Base-by-base conservation (phyloP, 2,113 vertebrate genomes). In the Ellobius talpinus region DNA sequence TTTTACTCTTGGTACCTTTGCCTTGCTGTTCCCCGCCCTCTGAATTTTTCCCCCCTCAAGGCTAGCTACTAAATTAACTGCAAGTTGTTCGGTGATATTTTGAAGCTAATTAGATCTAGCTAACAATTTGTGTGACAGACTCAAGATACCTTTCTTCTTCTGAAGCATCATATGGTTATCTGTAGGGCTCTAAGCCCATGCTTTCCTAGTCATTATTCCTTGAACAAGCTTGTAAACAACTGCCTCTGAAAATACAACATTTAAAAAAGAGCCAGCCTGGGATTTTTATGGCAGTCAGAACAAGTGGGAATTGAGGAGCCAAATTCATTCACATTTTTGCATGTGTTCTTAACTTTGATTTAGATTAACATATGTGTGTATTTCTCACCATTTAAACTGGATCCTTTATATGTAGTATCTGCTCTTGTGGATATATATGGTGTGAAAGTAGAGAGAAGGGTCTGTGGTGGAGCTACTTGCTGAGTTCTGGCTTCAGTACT, bases 341-440 rank as follows among this genome's bases (percentile, higher is more conserved):
- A 91, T 88, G 93, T 47, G 65, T 96, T 93, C 90, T 81, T 96
- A 95, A 93, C 79, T 61, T 92, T 76, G 74, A 72, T 94, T 94
- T 93, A 93, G n/a, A 93, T 81, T 63, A 96, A 74, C 94, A 42
- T 66, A 82, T 89, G 63, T 91, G 92, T 93, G 79, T 45, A 29
- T 85, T 58, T 92, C 81, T 96, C 90, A 42, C 85, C 72, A 77
- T 94, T 96, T 97, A 47, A 94, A 93, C 92, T 76, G 76, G 63
- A 94, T 93, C 63, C 58, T 95, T 87, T 50, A 24, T 63, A 61
- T 61, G 29, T 61, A 31, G 23, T 70, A 23, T 42, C 47, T 26
- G 52, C 47, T 58, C 73, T 39, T 79, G 70, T 33, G 33, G 52
- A 70, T 87, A 24, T 72, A 31, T 16, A 33, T 77, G 42, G 31